Evolutionary conservation across 2,113 vertebrate species (phyloP).

Genomic region (Hemiprocne comata): DNA sequence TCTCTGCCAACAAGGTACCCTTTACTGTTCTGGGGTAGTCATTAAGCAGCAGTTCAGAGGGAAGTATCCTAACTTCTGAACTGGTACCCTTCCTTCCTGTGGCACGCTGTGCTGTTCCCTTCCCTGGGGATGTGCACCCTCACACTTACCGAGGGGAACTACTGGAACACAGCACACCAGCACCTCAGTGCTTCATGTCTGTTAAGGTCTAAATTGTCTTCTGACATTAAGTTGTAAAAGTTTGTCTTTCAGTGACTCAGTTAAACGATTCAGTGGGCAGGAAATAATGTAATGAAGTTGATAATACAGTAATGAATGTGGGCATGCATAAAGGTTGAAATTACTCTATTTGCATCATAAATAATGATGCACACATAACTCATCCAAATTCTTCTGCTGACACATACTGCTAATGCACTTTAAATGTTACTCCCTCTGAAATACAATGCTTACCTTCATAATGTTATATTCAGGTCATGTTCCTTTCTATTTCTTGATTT

Average conservation of each 20-base stretch:
- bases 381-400: slow-evolving; percentile 22
- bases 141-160: background rate
- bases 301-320: background rate
- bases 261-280: slow-evolving; percentile 1
- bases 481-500: background rate
- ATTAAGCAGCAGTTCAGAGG: background rate
- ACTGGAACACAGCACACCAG: background rate
- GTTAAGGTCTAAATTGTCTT: background rate
- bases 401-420: slow-evolving; percentile 11
- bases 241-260: slow-evolving; percentile 30
- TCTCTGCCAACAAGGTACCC: background rate
- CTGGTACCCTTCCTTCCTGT: background rate
- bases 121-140: background rate
- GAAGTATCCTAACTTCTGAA: background rate
- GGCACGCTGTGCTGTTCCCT: background rate
- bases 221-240: background rate
- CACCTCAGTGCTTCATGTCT: background rate
- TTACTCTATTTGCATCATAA: slow-evolving; percentile 35
- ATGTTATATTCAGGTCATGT: background rate
- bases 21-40: background rate
- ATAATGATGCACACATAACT: background rate
- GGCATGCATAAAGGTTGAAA: slow-evolving; percentile 30
- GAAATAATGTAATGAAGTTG: background rate
- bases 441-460: background rate
- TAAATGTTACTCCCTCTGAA: background rate